Evolutionary conservation across 2,113 vertebrate species (phyloP).

Genomic region (Globicephala melas): DNA sequence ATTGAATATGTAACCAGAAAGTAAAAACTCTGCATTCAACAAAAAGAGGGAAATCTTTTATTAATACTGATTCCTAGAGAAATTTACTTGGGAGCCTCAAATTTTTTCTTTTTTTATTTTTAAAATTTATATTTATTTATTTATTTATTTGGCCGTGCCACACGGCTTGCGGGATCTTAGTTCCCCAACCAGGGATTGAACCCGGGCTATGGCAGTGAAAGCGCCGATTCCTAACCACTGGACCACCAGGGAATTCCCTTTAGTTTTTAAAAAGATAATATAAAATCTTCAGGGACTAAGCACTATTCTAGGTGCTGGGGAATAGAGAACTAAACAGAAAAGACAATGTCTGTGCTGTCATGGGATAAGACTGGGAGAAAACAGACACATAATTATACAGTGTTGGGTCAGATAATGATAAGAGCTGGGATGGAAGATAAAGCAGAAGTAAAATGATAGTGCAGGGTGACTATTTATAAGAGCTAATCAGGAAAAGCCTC

Average conservation of each 20-base stretch:
- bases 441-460: neutral
- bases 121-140: neutral
- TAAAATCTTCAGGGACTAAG: neutral
- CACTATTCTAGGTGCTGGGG: neutral
- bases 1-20: neutral
- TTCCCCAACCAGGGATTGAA: neutral
- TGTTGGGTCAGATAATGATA: neutral
- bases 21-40: neutral
- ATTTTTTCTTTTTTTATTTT: neutral
- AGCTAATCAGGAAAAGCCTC: neutral
- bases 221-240: neutral
- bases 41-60: neutral
- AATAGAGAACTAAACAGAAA: neutral
- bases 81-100: neutral
- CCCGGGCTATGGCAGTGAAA: neutral
- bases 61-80: neutral
- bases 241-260: neutral
- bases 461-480: neutral
- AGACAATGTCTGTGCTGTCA: neutral
- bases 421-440: neutral
- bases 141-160: neutral
- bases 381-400: neutral
- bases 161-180: neutral
- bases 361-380: neutral
- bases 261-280: neutral